Percentiles rank a stretch among this genome's conserved stretches.
phyloP scores from a whole-genome alignment of 1,140 invertebrate species.

The Cecropterus lyciades region DNA sequence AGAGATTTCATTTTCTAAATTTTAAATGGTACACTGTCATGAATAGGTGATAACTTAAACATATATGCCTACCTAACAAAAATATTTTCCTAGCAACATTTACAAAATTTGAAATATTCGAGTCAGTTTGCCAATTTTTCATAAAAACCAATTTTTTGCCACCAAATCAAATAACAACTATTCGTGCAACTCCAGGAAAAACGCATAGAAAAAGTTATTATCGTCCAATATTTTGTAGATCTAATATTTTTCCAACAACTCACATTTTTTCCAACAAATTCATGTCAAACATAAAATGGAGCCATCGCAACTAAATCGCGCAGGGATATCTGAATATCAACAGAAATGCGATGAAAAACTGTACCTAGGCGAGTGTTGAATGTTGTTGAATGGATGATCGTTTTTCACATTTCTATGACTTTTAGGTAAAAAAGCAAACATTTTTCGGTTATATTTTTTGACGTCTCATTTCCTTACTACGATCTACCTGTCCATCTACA shows the following conservation, averaged over 20 bases:
- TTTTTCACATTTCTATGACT: conserved; percentile 12
- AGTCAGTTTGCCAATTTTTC: not conserved
- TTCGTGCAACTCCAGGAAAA: conserved; percentile 17
- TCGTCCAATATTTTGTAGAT: conserved; percentile 21
- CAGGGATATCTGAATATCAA: not conserved
- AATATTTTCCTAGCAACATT: not conserved
- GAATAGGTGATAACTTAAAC: too few species aligned
- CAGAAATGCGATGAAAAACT: conserved; percentile 19
- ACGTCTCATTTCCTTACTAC: not conserved
- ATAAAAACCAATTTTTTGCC: conserved; percentile 10
- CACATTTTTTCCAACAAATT: conserved; percentile 20
- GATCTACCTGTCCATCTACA: not conserved
- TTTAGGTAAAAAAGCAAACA: not conserved
- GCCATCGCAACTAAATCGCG: conserved; percentile 17
- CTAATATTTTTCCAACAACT: conserved; percentile 30
- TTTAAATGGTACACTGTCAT: too few species aligned
- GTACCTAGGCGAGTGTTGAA: not conserved
- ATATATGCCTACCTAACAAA: too few species aligned
- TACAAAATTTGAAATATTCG: not conserved
- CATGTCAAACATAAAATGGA: conserved; percentile 25
- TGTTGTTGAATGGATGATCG: too few species aligned
- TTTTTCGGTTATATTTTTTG: not conserved
- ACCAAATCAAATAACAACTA: conserved; percentile 7
- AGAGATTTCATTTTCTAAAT: too few species aligned
- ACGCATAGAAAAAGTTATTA: conserved; percentile 14